phyloP scores from a whole-genome alignment of 92 coral and sea anemone species.

The Porites rus region DNA sequence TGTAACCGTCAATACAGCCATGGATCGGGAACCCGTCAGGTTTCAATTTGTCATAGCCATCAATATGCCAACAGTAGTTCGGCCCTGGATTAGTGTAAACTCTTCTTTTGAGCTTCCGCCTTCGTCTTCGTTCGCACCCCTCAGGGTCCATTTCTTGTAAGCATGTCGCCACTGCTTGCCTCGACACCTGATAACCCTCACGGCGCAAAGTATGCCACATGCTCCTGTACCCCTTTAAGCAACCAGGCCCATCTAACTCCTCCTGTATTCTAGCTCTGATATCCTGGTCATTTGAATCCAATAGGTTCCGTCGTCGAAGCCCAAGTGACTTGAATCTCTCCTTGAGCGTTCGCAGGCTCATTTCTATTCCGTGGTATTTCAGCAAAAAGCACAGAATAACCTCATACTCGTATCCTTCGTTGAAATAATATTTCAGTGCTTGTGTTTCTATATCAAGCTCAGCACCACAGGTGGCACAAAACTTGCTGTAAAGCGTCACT shows the following conservation, averaged over 20 bases:
- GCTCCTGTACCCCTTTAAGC: constrained; percentile 52
- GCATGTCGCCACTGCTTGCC: constrained; percentile 52
- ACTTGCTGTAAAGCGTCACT: constrained; percentile 23
- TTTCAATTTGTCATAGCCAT: constrained; percentile 69
- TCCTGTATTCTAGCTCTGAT: constrained; percentile 49
- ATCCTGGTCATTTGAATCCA: constrained; percentile 52
- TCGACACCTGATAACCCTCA: constrained; percentile 43
- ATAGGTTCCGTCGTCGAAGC: constrained; percentile 48
- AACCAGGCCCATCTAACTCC: constrained; percentile 63
- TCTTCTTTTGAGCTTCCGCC: constrained; percentile 54
- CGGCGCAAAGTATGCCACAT: constrained; percentile 65
- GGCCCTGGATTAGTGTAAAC: constrained; percentile 48
- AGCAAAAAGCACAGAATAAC: constrained; percentile 37
- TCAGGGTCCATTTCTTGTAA: constrained; percentile 63
- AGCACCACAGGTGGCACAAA: constrained; percentile 37
- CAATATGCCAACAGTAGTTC: constrained; percentile 17
- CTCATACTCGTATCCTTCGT: constrained; percentile 42
- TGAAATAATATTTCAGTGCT: constrained; percentile 40
- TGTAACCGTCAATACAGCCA: not conserved
- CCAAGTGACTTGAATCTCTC: constrained; percentile 50
- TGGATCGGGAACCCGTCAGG: constrained; percentile 46
- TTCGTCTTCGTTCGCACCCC: constrained; percentile 46
- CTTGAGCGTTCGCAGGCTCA: constrained; percentile 53
- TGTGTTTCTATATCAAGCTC: constrained; percentile 28
- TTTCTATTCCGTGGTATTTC: constrained; percentile 47